Evolutionary conservation across 2,797 vertebrate species (phyloP), one percentile per base, ranked within the genome.

Genomic region (Hypotaenidia philippensis): DNA sequence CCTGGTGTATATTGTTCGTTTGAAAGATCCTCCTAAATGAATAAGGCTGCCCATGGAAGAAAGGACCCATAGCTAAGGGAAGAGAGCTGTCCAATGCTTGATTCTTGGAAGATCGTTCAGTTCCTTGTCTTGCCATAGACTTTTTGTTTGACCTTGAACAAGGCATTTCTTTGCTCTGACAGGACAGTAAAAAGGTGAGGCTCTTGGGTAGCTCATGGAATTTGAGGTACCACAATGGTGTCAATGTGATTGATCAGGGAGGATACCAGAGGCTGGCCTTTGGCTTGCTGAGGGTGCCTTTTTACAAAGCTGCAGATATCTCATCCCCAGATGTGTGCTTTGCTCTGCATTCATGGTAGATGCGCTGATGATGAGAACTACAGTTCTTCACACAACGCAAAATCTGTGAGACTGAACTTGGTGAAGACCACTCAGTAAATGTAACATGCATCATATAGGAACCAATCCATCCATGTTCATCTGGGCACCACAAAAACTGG

Each of bases 241-340:
- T 36, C 25, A 50, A 13, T 2, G 2, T 13, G 21, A 12, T 29
- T 0, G 0, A 31, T 49, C 60, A 36, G 0, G 36, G 34, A 38
- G 63, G 23, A 13, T 38, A 18, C 2, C 50, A 91, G 63, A 53
- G 13, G 8, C 18, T 16, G 27, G 31, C 59, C 59, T 52, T 79
- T 21, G 66, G 34, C 76, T 70, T 77, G 20, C 71, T 38, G 18
- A 5, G 29, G 23, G n/a, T 68, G 36, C 23, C 32, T 70, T 57
- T 74, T 61, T 38, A 32, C 23, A 55, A 34, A 59, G 56, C n/a
- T 47, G 34, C n/a, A 45, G 68, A 38, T 41, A 16, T 22, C 68
- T 63, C 26, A 20, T 18, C 13, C 7, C 49, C 22, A 32, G 20
- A 0, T 1, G 10, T 17, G 6, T 41, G 45, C 69, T 64, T 44